Conservation (phyloP, 2,888 invertebrate species). For the Cotesia congregata region DNA sequence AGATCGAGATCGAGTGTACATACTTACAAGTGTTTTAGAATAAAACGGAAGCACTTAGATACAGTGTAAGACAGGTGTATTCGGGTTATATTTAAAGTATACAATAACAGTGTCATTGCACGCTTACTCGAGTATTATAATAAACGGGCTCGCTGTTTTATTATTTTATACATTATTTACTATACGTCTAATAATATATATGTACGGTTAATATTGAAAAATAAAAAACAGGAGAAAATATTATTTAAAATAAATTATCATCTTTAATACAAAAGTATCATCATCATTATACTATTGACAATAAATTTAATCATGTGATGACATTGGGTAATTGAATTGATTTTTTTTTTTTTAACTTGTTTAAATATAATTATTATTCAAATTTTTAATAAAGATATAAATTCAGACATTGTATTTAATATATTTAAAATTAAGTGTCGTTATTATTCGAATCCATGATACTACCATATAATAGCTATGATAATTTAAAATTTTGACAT, state of each 20-base stretch:
- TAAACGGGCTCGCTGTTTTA: conserved; percentile 50
- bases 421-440: too few species aligned
- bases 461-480: neutral
- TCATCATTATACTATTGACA: neutral
- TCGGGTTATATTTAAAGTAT: conserved; percentile 54
- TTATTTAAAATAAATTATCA: neutral
- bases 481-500: neutral
- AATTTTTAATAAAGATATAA: neutral
- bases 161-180: conserved; percentile 46
- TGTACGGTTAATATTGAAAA: too few species aligned
- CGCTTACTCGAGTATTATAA: conserved; percentile 52
- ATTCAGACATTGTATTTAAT: neutral
- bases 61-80: conserved; percentile 40
- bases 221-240: neutral
- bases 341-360: too few species aligned
- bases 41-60: conserved; percentile 25
- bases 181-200: neutral
- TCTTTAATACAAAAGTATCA: neutral
- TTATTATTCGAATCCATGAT: too few species aligned
- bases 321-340: neutral
- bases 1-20: neutral
- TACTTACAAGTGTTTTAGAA: neutral
- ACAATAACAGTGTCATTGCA: conserved; percentile 54
- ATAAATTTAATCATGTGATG: neutral
- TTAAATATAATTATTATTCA: too few species aligned